phyloP scores from a whole-genome alignment of 2,113 vertebrate genomes.

The Orthonyx spaldingii region DNA sequence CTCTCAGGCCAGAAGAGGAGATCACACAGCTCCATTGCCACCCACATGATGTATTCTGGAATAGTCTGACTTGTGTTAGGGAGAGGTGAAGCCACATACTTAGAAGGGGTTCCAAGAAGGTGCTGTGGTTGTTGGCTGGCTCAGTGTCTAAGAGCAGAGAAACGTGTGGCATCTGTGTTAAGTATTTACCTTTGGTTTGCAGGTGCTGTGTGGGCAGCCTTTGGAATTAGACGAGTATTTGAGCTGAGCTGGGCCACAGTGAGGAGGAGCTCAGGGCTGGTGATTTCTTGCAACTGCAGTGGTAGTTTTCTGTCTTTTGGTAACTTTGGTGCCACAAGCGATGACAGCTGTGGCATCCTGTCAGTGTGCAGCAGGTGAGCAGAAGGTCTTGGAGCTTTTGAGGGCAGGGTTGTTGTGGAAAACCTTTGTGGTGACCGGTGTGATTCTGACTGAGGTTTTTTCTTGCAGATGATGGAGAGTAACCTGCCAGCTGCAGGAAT shows the following conservation, averaged over 20 bases:
- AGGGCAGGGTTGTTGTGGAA: not conserved
- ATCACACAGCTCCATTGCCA: not conserved
- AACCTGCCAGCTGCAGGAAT: not conserved
- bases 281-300: not conserved
- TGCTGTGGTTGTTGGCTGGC: not conserved
- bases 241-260: not conserved
- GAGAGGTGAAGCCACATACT: not conserved
- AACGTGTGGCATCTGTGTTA: not conserved
- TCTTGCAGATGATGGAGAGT: not conserved
- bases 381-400: not conserved
- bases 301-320: not conserved
- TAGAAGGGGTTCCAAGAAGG: not conserved
- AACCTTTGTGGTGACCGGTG: not conserved
- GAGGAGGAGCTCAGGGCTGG: not conserved
- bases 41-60: not conserved
- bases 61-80: not conserved
- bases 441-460: not conserved
- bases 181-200: not conserved
- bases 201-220: not conserved
- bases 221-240: not conserved
- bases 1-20: not conserved
- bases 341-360: accelerated
- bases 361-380: not conserved
- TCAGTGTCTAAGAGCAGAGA: not conserved
- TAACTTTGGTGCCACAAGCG: not conserved